A percentile compares a stretch with the other conserved stretches of the same genome.
phyloP scores from a whole-genome alignment of 2,113 vertebrate genomes.

The Myodes glareolus region DNA sequence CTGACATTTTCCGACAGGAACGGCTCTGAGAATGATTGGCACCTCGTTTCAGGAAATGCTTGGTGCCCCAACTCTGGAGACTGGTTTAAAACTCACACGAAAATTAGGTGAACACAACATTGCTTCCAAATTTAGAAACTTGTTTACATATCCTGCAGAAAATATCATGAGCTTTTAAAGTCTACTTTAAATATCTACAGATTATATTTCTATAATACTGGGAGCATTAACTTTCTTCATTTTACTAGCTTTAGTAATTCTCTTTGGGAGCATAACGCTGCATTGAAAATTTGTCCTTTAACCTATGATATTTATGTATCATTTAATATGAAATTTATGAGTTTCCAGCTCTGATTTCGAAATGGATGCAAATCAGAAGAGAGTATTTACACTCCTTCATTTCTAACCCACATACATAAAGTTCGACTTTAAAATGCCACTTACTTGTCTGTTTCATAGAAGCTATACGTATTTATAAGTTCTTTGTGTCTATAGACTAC shows the following conservation, averaged over 20 bases:
- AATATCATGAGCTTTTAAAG: constrained; percentile 7
- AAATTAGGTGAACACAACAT: constrained; percentile 54
- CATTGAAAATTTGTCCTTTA: constrained; percentile 66
- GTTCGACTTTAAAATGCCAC: constrained; percentile 66
- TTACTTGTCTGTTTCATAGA: constrained; percentile 17
- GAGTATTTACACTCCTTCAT: constrained; percentile 63
- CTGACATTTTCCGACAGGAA: background rate
- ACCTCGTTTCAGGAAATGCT: background rate
- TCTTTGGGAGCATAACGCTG: constrained; percentile 17
- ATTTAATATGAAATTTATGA: constrained; percentile 75
- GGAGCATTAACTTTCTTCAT: constrained; percentile 38
- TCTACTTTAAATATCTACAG: constrained; percentile 55
- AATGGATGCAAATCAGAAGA: constrained; percentile 69
- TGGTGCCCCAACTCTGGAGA: background rate
- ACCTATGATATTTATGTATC: constrained; percentile 71
- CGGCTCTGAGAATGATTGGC: background rate
- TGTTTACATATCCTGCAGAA: constrained; percentile 33
- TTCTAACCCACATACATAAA: constrained; percentile 51
- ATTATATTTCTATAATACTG: constrained; percentile 58
- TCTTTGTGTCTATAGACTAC: constrained; percentile 2
- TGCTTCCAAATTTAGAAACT: constrained; percentile 52
- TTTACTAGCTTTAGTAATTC: constrained; percentile 51
- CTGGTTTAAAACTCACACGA: background rate
- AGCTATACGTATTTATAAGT: constrained; percentile 4
- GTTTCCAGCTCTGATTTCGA: constrained; percentile 62